Percentiles rank a stretch among this genome's conserved stretches.
phyloP scores from a whole-genome alignment of 2,113 vertebrate genomes.

The Clarias batrachus region DNA sequence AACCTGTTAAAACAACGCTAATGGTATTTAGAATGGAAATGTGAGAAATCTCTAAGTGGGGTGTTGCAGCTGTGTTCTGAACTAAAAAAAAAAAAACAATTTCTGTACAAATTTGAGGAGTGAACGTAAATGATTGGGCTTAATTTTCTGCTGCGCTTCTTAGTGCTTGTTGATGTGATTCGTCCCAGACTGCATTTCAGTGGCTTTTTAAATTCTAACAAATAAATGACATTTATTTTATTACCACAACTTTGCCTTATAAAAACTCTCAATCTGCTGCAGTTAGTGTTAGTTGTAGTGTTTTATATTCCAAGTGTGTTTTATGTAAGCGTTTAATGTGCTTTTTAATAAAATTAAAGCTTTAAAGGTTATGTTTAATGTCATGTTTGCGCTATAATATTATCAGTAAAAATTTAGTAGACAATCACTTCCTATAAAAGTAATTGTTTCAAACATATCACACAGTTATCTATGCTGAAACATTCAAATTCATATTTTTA shows the following conservation, averaged over 20 bases:
- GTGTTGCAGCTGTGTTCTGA: not conserved
- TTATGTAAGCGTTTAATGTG: not conserved
- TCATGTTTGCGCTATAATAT: not conserved
- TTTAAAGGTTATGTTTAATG: not conserved
- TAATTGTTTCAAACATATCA: not conserved
- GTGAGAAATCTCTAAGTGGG: no score
- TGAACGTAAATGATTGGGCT: not conserved
- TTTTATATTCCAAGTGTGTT: slow-evolving; percentile 15
- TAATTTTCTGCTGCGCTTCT: no score
- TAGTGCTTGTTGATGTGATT: not conserved
- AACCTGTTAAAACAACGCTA: not conserved
- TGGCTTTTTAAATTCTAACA: slow-evolving; percentile 7
- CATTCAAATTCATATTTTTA: not conserved
- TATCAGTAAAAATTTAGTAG: not conserved
- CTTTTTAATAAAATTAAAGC: not conserved
- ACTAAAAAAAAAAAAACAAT: not conserved
- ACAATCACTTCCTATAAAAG: not conserved
- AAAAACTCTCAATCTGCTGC: slow-evolving; percentile 27
- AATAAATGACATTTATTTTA: slow-evolving; percentile 13
- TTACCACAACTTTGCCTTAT: slow-evolving; percentile 35
- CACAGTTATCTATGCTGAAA: not conserved
- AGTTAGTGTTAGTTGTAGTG: not conserved
- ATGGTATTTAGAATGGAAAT: not conserved
- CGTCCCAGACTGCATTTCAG: not conserved
- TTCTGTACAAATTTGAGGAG: not conserved